Conservation (phyloP, 2,888 invertebrate genomes). For the Empis stercorea region DNA sequence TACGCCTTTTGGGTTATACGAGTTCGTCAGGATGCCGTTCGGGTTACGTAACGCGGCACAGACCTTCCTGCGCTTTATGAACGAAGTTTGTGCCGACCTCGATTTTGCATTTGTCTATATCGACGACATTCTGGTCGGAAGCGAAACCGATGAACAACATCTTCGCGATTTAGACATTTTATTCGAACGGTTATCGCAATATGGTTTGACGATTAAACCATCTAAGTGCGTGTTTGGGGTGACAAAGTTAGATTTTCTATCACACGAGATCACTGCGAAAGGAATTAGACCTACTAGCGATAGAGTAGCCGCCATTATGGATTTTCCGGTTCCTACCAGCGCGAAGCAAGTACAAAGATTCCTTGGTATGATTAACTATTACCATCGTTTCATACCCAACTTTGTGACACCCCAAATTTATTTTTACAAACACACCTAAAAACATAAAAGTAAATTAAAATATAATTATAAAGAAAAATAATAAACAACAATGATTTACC, state of each 20-base stretch:
- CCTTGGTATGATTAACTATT: background rate
- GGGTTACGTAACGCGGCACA: constrained; percentile 25
- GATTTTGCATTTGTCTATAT: constrained; percentile 15
- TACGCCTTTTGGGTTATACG: constrained; percentile 28
- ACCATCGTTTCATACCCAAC: background rate
- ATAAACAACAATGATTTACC: too few species aligned
- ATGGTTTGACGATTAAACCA: constrained; percentile 16
- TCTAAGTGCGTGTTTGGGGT: background rate
- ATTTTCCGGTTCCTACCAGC: background rate
- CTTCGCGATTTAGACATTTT: constrained; percentile 13
- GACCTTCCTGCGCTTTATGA: constrained; percentile 27
- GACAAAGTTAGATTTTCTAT: background rate
- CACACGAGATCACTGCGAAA: background rate
- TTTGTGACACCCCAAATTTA: too few species aligned
- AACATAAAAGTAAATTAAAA: too few species aligned
- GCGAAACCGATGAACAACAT: constrained; percentile 13
- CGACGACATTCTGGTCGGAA: constrained; percentile 22
- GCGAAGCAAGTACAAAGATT: background rate
- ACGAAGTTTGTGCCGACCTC: constrained; percentile 17
- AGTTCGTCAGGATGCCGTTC: constrained; percentile 20
- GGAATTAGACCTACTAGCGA: constrained; percentile 1
- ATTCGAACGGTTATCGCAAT: constrained; percentile 14
- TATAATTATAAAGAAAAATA: too few species aligned
- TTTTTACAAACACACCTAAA: too few species aligned
- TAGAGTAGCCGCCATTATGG: background rate